A percentile compares a stretch with the other conserved stretches of the same genome.
Evolutionary conservation across 2,888 invertebrate species (phyloP).

Genomic region (Halictus ligatus): DNA sequence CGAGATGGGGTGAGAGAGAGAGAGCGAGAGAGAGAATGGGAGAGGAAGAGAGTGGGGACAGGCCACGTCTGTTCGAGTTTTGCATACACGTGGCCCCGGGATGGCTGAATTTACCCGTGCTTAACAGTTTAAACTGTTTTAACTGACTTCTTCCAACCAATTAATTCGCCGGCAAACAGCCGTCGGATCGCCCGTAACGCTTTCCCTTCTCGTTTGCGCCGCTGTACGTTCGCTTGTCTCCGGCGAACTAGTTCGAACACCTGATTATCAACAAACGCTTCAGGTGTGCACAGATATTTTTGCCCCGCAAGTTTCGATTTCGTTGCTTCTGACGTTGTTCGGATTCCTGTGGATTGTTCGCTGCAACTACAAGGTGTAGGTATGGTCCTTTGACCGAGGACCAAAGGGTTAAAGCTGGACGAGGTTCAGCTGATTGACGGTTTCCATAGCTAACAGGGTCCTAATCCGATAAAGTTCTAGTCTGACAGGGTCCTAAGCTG

Average conservation of each 20-base stretch:
- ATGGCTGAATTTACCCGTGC: slow-evolving; percentile 42
- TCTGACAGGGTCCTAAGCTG: no score
- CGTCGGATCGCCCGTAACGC: slow-evolving; percentile 2
- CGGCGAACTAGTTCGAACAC: not conserved
- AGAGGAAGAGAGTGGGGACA: not conserved
- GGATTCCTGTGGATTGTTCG: not conserved
- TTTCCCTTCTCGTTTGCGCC: not conserved
- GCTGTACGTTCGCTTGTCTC: not conserved
- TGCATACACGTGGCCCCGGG: slow-evolving; percentile 21
- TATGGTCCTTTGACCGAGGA: no score
- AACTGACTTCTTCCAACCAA: slow-evolving; percentile 41
- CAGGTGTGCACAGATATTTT: not conserved
- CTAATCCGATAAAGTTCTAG: no score
- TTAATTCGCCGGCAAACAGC: slow-evolving; percentile 28
- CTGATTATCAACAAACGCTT: not conserved
- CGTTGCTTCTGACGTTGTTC: not conserved
- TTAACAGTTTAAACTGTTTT: slow-evolving; percentile 43
- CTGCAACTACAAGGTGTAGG: not conserved
- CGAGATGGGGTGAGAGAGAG: not conserved
- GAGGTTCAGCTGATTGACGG: no score
- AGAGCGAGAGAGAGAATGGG: not conserved
- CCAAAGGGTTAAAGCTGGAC: no score
- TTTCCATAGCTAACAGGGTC: no score
- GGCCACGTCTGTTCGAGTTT: slow-evolving; percentile 19
- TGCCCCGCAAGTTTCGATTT: not conserved